Percentiles rank a stretch among this genome's conserved stretches.
These are phyloP conservation scores for Heliconius nattereri DNA, from an alignment of 1,140 invertebrate genomes.

Conservation along the genomic window DNA sequence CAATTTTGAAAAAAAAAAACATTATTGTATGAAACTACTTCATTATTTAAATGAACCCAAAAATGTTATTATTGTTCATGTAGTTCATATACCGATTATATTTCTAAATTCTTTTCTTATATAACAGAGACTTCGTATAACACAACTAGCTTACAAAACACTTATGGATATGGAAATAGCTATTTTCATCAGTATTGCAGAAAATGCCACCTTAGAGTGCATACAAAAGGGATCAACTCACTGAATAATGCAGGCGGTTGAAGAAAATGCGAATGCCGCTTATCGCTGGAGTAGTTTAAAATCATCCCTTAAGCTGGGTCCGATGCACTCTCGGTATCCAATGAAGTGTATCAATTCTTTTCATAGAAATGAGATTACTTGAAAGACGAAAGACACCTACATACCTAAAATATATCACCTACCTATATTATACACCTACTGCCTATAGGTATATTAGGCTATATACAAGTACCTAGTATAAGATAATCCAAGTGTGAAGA, in stretches of 20 bases:
- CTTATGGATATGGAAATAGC: not conserved
- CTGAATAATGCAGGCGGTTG: slow-evolving; percentile 37
- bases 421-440: too few relatives aligned
- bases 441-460: too few relatives aligned
- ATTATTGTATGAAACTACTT: too few relatives aligned
- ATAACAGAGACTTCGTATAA: not conserved
- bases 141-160: not conserved
- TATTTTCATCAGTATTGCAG: slow-evolving; percentile 15
- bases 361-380: not conserved
- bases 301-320: slow-evolving; percentile 35
- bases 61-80: too few relatives aligned
- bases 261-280: slow-evolving; percentile 37
- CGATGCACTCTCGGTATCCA: slow-evolving; percentile 36
- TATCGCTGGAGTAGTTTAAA: slow-evolving; percentile 39
- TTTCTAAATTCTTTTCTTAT: not conserved
- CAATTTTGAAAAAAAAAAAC: too few relatives aligned
- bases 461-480: too few relatives aligned
- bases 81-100: not conserved
- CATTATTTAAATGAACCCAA: too few relatives aligned
- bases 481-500: too few relatives aligned
- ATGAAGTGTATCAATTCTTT: not conserved
- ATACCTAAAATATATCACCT: not conserved
- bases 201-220: slow-evolving; percentile 32
- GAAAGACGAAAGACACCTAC: not conserved
- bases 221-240: slow-evolving; percentile 35